Base-by-base conservation (phyloP, 2,888 invertebrate genomes). In the Trachelus stipa region DNA sequence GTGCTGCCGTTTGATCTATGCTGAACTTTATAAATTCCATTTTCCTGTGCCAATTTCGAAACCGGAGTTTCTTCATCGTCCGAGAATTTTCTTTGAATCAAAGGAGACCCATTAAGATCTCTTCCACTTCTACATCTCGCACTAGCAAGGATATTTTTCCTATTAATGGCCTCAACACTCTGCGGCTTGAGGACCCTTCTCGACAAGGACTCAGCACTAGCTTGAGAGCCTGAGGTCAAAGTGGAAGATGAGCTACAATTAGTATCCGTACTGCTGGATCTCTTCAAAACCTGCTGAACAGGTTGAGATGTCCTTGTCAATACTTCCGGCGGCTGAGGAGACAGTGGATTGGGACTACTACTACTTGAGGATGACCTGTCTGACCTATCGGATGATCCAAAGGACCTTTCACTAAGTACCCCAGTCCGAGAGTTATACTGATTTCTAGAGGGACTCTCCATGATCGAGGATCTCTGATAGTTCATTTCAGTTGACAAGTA, bases 111-210 rank as follows among this genome's bases (percentile, higher is more conserved):
- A 86, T 95, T 95, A 78, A 94, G 92, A 90, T 96, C 96, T 85
- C 95, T 94, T 11, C 97, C 97, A 90, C 96, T 97, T 87, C 97
- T 94, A 89, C 96, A 96, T 91, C 96, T 96, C 1, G 97, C 97
- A 74, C 97, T 97, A 34, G 97, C 96, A 76, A 97, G 92, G 83
- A 97, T 97, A 90, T 97, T 97, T 91, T 97, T 96, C 76, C 97
- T 94, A 90, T 97, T 97, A 82, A 96, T 95, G 1, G 96, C 96
- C 90, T 97, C 97, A 71, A 96, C 95, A 87, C 96, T 96, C 85
- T 95, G 95, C 1, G 95, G 94, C 91, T 96, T 97, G 76, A 97
- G 92, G 84, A 97, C 94, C 84, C 96, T 93, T 76, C 90, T 85
- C 92, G 94, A 91, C 93, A 91, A 78, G 0, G 89, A 90, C 77